Base-by-base conservation (phyloP, 53 echinoderm and acorn worm genomes). In the Holothuria leucospilota region DNA sequence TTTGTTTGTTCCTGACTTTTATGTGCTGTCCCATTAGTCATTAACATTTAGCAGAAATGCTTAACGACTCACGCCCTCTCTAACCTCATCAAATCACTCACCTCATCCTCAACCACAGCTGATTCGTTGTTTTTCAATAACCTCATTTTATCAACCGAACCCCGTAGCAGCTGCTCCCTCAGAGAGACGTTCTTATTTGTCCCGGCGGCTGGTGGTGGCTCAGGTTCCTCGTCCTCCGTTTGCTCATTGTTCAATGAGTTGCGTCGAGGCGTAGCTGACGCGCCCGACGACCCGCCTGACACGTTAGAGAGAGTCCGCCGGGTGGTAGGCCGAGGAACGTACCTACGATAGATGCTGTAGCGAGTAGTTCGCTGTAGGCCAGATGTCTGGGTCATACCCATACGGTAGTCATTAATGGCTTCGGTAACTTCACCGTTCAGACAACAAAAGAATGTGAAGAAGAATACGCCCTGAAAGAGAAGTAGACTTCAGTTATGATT, bases 331-430 rank as follows among this genome's bases (percentile, higher is more conserved):
- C 88, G 71, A 8, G 93, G 90, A 6, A 94, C 91, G 58, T 95
- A 93, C 62, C 98, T 87, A 42, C 93, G 85, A 62, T 98, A 98
- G 23, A 98, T 93, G 69, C 98, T 98, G 85, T 98, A 98, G 61
- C 95, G 95, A 53, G 95, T 95, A n/a, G 93, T 93, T 10, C 96
- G 85, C 24, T 94, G 94, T 49, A 98, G 78, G 61, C 91, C 90
- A 4, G 90, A 91, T 26, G 85, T 93, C 62, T 95, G 88, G 40
- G 92, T 93, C 66, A 98, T 86, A n/a, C 91, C 88, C n/a, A 93
- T 85, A 39, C 98, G 95, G 59, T 93, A 88, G 53, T 98, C 98
- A 0, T 90, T 88, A 1, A 98, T 84, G 2, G 93, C 86, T 64
- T 93, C 93, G 1, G 92, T 89, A 23, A 98, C 92, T 78, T 98